Conservation (phyloP, 2,888 invertebrate genomes). For the Stictocephala bisonia region DNA sequence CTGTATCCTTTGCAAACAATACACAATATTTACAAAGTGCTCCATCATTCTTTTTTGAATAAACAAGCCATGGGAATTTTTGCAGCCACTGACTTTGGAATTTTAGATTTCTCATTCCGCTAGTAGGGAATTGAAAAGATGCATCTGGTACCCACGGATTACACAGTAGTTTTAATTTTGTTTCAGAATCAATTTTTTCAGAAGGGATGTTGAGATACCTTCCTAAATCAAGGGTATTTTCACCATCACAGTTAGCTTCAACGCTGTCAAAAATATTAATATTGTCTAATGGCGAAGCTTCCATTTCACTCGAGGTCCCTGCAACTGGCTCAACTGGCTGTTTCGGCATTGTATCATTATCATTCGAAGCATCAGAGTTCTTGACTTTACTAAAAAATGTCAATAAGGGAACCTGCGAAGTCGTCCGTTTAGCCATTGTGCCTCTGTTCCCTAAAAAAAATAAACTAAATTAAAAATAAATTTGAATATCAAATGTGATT, state of each 20-base stretch:
- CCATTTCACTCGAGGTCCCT: not conserved
- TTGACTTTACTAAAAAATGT: too few relatives aligned
- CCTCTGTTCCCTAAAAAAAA: not conserved
- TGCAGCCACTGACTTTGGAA: conserved; percentile 30
- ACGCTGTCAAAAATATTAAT: not conserved
- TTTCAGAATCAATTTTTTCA: conserved; percentile 22
- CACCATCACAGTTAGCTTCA: not conserved
- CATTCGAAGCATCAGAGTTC: not conserved
- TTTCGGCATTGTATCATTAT: too few relatives aligned
- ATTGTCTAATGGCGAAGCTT: not conserved
- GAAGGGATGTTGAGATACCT: conserved; percentile 5
- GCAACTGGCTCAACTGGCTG: not conserved
- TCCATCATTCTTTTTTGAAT: conserved; percentile 21
- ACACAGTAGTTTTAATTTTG: conserved; percentile 1
- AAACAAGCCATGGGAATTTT: conserved; percentile 8
- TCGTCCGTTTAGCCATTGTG: not conserved
- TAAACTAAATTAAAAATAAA: not conserved
- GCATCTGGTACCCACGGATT: conserved; percentile 18
- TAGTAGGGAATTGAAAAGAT: conserved; percentile 16
- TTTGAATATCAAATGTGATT: too few relatives aligned
- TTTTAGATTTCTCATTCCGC: conserved; percentile 25
- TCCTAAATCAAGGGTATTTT: conserved; percentile 3
- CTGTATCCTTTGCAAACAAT: conserved; percentile 15
- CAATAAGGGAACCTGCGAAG: not conserved
- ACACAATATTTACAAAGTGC: conserved; percentile 39